A percentile compares a stretch with the other conserved stretches of the same genome.
phyloP scores from a whole-genome alignment of 2,113 vertebrate species.

The Rutilus rutilus region DNA sequence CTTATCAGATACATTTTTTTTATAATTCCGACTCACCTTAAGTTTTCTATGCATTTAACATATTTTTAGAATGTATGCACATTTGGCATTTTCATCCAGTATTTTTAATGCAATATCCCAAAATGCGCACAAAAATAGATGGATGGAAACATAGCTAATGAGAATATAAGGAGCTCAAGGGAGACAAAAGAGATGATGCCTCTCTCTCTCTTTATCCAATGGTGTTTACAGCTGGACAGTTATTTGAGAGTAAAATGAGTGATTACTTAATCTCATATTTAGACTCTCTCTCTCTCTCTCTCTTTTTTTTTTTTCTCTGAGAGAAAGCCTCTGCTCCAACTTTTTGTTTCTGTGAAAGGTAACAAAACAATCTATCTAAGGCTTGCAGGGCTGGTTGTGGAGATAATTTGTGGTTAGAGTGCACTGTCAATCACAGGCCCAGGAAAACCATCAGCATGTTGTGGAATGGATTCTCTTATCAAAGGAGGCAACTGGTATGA shows the following conservation, averaged over 20 bases:
- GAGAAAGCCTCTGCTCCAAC: background rate
- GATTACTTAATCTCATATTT: background rate
- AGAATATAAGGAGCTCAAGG: background rate
- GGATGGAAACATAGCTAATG: background rate
- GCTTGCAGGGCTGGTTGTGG: background rate
- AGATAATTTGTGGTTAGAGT: constrained; percentile 30
- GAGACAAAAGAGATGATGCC: background rate
- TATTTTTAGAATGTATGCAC: too few species aligned
- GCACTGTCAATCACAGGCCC: constrained; percentile 21
- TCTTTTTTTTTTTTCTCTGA: background rate
- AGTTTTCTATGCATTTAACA: too few species aligned
- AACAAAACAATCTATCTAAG: constrained; percentile 19
- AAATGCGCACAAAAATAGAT: too few species aligned
- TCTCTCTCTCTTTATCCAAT: background rate
- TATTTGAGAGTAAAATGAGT: background rate
- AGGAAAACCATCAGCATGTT: background rate
- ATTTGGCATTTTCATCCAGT: too few species aligned
- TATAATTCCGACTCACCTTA: too few species aligned
- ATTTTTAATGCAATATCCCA: too few species aligned
- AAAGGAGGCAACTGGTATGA: constrained; percentile 15
- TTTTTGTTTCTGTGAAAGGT: constrained; percentile 18
- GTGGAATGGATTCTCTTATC: constrained; percentile 22
- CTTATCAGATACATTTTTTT: too few species aligned
- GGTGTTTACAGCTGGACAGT: background rate
- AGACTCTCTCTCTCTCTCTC: too few species aligned